phyloP scores from a whole-genome alignment of 1,140 invertebrate genomes.

The Mycetomoellerius zeteki region DNA sequence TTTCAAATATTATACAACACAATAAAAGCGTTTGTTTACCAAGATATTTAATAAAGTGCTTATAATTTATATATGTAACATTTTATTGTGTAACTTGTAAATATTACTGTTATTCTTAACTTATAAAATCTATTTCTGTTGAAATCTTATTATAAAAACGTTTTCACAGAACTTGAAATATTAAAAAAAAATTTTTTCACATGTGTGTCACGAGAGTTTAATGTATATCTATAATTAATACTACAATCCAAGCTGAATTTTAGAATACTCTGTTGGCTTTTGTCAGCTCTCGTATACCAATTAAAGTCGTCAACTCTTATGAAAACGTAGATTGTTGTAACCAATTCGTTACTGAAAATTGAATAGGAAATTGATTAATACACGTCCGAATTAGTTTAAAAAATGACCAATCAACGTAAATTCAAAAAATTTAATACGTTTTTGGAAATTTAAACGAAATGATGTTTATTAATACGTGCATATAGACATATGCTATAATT shows the following conservation, averaged over 20 bases:
- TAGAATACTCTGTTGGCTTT: constrained; percentile 3
- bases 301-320: constrained; percentile 43
- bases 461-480: not conserved
- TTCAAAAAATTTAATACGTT: constrained; percentile 10
- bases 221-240: constrained; percentile 19
- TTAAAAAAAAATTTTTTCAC: not conserved
- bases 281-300: constrained; percentile 2
- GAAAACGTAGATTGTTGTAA: constrained; percentile 35
- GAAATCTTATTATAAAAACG: not conserved
- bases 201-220: not conserved
- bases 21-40: not conserved
- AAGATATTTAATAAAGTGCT: not conserved
- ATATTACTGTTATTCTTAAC: not conserved
- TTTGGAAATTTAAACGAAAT: constrained; percentile 6
- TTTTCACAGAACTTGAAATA: not conserved
- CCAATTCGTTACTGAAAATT: not conserved
- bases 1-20: not conserved
- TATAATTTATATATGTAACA: not conserved
- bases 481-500: not conserved
- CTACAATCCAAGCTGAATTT: not conserved
- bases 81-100: not conserved
- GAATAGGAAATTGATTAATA: constrained; percentile 21
- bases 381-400: constrained; percentile 1
- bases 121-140: not conserved
- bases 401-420: not conserved